phyloP scores from a whole-genome alignment of 2,888 invertebrate genomes.

The Tromatobia lineatoria region DNA sequence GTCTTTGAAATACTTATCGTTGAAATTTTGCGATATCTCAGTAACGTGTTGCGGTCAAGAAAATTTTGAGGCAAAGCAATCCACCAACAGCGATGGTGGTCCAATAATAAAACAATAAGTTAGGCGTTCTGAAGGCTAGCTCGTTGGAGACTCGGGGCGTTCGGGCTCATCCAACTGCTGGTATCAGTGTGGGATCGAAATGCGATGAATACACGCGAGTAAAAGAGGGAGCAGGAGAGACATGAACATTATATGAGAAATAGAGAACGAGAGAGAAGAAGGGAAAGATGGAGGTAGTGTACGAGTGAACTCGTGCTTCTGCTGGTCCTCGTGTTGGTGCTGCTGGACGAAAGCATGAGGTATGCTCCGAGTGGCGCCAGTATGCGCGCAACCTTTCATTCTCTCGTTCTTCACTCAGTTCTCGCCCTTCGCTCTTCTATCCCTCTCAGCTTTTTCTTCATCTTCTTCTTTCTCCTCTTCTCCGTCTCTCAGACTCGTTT shows the following conservation, averaged over 20 bases:
- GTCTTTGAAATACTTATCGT: background rate
- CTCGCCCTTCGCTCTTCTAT: slow-evolving; percentile 55
- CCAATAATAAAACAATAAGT: slow-evolving; percentile 84
- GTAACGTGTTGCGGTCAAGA: slow-evolving; percentile 19
- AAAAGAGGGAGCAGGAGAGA: slow-evolving; percentile 44
- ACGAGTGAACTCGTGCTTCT: slow-evolving; percentile 56
- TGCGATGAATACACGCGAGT: slow-evolving; percentile 72
- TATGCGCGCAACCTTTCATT: slow-evolving; percentile 55
- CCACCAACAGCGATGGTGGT: slow-evolving; percentile 80
- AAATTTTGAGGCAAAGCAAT: slow-evolving; percentile 20
- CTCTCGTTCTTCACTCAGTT: slow-evolving; percentile 54
- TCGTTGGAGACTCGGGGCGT: slow-evolving; percentile 69
- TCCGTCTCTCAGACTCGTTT: slow-evolving; percentile 47
- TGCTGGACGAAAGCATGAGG: slow-evolving; percentile 71
- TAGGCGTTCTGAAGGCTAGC: slow-evolving; percentile 69
- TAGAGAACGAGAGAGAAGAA: slow-evolving; percentile 35
- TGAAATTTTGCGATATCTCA: background rate
- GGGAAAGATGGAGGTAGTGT: slow-evolving; percentile 46
- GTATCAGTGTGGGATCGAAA: slow-evolving; percentile 82
- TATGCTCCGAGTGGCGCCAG: slow-evolving; percentile 80
- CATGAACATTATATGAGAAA: slow-evolving; percentile 10
- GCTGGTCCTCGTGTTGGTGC: slow-evolving; percentile 59
- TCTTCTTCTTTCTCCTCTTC: slow-evolving; percentile 56
- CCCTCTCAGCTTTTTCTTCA: slow-evolving; percentile 46
- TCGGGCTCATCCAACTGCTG: slow-evolving; percentile 57